These are phyloP conservation scores for Stomatorhinus walkeri DNA, from an alignment of 2,797 vertebrate species.

Conservation along the genomic window DNA sequence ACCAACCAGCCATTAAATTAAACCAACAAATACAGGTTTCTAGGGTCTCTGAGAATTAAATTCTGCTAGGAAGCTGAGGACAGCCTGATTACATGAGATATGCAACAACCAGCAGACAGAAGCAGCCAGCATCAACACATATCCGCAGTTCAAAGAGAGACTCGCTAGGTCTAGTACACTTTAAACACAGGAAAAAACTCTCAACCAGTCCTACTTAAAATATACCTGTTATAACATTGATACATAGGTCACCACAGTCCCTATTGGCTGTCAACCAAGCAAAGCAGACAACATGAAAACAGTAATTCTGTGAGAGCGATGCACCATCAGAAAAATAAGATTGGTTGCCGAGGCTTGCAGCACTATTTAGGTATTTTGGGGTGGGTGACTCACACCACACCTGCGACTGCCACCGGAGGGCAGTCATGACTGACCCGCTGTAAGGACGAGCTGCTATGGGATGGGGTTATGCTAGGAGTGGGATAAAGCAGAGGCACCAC, in stretches of 20 bases:
- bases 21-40: not conserved
- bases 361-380: not conserved
- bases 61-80: not conserved
- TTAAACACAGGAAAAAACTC: not conserved
- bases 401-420: not conserved
- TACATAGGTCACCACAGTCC: not conserved
- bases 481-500: not conserved
- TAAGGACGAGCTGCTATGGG: not conserved
- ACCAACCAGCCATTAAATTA: not conserved
- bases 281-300: not conserved
- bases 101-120: not conserved
- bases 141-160: not conserved
- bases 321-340: not conserved
- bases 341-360: not conserved
- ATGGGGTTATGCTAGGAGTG: not conserved
- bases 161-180: not conserved
- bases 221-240: slow-evolving; percentile 1
- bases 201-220: not conserved
- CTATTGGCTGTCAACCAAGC: not conserved
- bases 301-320: not conserved
- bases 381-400: not conserved
- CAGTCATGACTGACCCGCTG: not conserved
- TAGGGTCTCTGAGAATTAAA: not conserved
- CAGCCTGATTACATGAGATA: not conserved
- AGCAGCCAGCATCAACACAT: not conserved